A percentile compares a stretch with the other conserved stretches of the same genome.
phyloP scores from a whole-genome alignment of 2,113 vertebrate species.

The Limnothrissa miodon region DNA sequence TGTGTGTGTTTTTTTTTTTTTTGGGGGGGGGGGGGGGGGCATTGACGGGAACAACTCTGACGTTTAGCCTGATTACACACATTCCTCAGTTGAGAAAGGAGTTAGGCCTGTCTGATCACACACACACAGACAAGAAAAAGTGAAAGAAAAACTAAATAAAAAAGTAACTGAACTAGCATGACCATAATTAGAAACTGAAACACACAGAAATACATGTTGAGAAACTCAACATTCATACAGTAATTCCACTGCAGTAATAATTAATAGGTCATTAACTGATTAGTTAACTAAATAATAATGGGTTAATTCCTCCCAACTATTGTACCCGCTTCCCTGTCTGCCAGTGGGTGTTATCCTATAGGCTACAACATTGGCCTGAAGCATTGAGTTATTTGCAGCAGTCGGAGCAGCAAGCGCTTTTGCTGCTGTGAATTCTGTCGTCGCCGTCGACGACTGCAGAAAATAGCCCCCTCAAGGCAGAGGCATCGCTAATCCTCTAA shows the following conservation, averaged over 20 bases:
- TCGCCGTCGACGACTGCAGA: constrained; percentile 15
- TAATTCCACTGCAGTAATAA: not conserved
- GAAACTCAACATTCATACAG: not conserved
- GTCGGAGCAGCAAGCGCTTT: not conserved
- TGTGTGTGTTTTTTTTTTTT: constrained; percentile 25
- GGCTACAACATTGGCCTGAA: not conserved
- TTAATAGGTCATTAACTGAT: too few relatives aligned
- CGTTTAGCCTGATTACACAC: too few relatives aligned
- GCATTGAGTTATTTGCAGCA: not conserved
- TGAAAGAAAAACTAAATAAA: too few relatives aligned
- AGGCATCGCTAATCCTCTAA: constrained; percentile 45
- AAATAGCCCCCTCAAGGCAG: constrained; percentile 39
- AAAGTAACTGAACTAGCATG: too few relatives aligned
- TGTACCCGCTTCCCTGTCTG: not conserved
- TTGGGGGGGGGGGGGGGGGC: constrained; percentile 2
- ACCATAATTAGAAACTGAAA: too few relatives aligned
- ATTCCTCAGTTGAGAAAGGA: not conserved
- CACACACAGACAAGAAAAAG: not conserved
- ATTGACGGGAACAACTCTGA: too few relatives aligned
- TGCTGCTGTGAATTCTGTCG: not conserved
- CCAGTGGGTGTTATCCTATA: too few relatives aligned
- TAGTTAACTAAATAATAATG: not conserved
- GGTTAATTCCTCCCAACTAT: not conserved
- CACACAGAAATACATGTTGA: not conserved
- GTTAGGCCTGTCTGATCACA: not conserved